Percentiles rank a stretch among this genome's conserved stretches.
phyloP scores from a whole-genome alignment of 2,113 vertebrate species.

The Notarius lentiginosus region DNA sequence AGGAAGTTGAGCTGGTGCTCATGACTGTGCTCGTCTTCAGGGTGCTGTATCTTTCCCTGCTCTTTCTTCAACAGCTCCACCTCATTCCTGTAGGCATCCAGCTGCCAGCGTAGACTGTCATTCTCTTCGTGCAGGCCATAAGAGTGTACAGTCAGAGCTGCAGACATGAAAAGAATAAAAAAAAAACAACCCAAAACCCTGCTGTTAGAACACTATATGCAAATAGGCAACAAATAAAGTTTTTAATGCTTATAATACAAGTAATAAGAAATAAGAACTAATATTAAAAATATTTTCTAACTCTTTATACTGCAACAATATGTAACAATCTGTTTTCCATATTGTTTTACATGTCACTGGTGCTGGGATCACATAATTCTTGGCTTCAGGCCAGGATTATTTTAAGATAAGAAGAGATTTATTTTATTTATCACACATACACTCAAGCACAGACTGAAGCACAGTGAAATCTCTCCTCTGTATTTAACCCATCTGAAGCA shows the following conservation, averaged over 20 bases:
- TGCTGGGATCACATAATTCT: not conserved
- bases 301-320: no score
- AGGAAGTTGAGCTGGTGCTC: slow-evolving; percentile 87
- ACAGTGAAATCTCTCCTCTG: no score
- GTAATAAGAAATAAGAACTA: not conserved
- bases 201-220: not conserved
- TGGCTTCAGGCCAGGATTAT: not conserved
- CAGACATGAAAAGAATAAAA: not conserved
- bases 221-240: not conserved
- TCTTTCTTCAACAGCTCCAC: slow-evolving; percentile 92
- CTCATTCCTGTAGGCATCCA: slow-evolving; percentile 93
- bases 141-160: slow-evolving; percentile 82
- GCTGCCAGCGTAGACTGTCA: slow-evolving; percentile 94
- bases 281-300: not conserved
- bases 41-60: slow-evolving; percentile 75
- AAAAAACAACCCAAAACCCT: not conserved
- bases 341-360: not conserved
- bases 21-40: slow-evolving; percentile 80
- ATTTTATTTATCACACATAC: no score
- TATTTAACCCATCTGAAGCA: no score
- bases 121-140: slow-evolving; percentile 91
- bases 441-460: no score
- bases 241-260: not conserved
- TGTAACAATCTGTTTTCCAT: not conserved
- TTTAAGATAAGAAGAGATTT: not conserved